phyloP scores from a whole-genome alignment of 1,140 invertebrate genomes.

The Cyrtorhinus lividipennis region DNA sequence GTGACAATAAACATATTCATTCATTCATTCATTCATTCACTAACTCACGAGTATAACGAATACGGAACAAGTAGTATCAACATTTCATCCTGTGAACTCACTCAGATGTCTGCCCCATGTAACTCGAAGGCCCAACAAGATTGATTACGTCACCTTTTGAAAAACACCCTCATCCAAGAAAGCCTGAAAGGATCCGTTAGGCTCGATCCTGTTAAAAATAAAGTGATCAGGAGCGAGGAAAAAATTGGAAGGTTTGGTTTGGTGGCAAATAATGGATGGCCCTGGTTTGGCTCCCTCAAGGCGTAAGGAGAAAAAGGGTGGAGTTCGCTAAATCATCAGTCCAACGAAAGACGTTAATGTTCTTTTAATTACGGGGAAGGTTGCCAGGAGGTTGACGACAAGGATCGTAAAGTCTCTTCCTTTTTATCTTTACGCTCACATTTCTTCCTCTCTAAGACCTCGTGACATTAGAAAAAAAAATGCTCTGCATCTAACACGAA shows the following conservation, averaged over 20 bases:
- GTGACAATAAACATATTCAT: too few species aligned
- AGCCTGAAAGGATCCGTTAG: too few species aligned
- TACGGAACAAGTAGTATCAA: too few species aligned
- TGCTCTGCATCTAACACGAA: too few species aligned
- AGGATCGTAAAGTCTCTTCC: slow-evolving; percentile 9
- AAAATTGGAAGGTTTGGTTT: slow-evolving; percentile 6
- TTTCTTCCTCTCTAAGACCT: background rate
- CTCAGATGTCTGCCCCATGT: too few species aligned
- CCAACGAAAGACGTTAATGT: slow-evolving; percentile 14
- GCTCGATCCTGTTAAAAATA: too few species aligned
- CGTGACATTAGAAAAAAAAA: background rate
- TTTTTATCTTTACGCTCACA: background rate
- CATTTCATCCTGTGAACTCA: too few species aligned
- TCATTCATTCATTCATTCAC: too few species aligned
- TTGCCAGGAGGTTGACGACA: slow-evolving; percentile 13
- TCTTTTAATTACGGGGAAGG: slow-evolving; percentile 16
- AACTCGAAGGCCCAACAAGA: too few species aligned
- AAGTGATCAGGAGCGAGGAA: background rate
- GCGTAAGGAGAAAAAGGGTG: slow-evolving; percentile 2
- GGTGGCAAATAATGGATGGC: slow-evolving; percentile 14
- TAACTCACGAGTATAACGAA: too few species aligned
- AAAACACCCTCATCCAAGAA: too few species aligned
- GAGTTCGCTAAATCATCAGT: slow-evolving; percentile 14
- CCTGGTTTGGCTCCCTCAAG: slow-evolving; percentile 3
- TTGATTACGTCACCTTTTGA: too few species aligned